These are phyloP conservation scores for Maccullochella peelii DNA, from an alignment of 2,113 vertebrate genomes.

Conservation along the genomic window DNA sequence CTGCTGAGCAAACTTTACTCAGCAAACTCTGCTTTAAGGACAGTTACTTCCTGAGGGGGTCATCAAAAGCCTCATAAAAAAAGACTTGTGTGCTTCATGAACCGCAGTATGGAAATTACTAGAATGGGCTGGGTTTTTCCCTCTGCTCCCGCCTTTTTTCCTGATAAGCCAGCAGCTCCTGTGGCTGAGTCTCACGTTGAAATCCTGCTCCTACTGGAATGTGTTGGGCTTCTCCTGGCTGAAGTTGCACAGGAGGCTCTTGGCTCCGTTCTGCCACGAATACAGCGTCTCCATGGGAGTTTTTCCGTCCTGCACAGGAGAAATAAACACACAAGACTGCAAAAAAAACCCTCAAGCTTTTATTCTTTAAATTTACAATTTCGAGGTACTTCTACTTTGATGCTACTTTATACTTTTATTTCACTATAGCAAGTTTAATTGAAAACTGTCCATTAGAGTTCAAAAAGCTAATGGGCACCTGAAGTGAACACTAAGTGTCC, in stretches of 20 bases:
- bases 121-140: not conserved
- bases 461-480: too few relatives aligned
- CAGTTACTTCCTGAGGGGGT: constrained; percentile 8
- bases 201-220: not conserved
- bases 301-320: constrained; percentile 79
- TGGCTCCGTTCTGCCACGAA: constrained; percentile 84
- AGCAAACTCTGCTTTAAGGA: not conserved
- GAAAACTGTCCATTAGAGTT: too few relatives aligned
- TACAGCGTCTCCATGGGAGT: constrained; percentile 79
- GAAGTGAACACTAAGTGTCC: too few relatives aligned
- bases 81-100: not conserved
- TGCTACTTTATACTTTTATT: too few relatives aligned
- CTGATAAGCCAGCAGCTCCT: too few relatives aligned
- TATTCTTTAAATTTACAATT: not conserved
- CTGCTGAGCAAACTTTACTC: not conserved
- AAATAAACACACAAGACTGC: not conserved
- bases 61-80: not conserved
- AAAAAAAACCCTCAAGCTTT: too few relatives aligned
- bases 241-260: constrained; percentile 78
- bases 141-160: not conserved
- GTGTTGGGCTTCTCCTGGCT: constrained; percentile 48
- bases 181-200: not conserved
- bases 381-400: not conserved
- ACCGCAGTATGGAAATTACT: not conserved
- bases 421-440: not conserved